A percentile compares a stretch with the other conserved stretches of the same genome.
These are phyloP conservation scores for Nomada goodeniana DNA, from an alignment of 2,888 invertebrate genomes.

Conservation along the genomic window DNA sequence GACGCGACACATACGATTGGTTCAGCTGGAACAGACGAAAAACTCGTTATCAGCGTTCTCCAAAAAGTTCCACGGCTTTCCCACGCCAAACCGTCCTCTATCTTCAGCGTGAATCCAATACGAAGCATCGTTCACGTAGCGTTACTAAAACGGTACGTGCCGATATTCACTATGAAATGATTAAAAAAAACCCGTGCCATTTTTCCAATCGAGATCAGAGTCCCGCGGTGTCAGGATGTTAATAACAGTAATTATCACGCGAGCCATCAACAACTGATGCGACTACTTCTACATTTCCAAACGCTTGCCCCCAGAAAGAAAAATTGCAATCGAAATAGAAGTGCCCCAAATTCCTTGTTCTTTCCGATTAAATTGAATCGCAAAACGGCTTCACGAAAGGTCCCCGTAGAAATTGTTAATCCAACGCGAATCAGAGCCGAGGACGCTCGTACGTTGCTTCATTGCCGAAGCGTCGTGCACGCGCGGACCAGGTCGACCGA, in stretches of 20 bases:
- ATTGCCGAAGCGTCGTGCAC: conserved; percentile 35
- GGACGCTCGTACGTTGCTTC: conserved; percentile 41
- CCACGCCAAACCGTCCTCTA: conserved; percentile 20
- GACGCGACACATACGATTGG: conserved; percentile 47
- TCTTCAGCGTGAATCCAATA: conserved; percentile 40
- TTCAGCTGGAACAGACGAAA: conserved; percentile 22
- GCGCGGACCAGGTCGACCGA: conserved; percentile 38
- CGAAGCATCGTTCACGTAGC: conserved; percentile 7
- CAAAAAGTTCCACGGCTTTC: conserved; percentile 55
- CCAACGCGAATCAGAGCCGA: conserved; percentile 41
- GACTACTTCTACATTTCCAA: neutral
- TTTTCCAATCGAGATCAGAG: conserved; percentile 20
- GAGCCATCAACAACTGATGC: neutral
- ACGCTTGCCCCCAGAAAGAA: neutral
- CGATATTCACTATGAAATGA: conserved; percentile 27
- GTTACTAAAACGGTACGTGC: conserved; percentile 58
- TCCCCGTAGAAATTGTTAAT: conserved; percentile 53
- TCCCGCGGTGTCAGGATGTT: no score
- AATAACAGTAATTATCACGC: neutral
- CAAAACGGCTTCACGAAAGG: conserved; percentile 29
- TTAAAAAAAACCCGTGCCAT: conserved; percentile 20
- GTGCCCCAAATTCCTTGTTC: neutral
- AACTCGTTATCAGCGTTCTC: conserved; percentile 63
- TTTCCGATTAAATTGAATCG: conserved; percentile 32
- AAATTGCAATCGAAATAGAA: neutral